Conservation (phyloP, 35 echinoderm and acorn worm species). For the Ophiothrix spiculata region DNA sequence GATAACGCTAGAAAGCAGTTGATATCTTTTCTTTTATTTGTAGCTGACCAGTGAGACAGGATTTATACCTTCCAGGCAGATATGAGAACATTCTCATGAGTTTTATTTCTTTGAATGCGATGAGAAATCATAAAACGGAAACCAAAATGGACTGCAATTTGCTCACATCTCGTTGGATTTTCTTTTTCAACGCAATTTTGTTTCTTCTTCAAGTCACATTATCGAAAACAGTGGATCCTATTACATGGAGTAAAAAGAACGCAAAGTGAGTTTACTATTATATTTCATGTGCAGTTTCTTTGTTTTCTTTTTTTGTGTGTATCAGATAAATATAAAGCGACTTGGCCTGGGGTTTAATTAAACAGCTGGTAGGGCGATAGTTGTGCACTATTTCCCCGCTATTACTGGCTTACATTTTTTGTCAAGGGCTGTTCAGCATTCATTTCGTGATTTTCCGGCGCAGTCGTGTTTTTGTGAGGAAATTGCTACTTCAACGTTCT, state of each 20-base stretch:
- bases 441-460: neutral
- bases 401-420: neutral
- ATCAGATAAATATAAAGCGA: too few relatives aligned
- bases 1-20: too few relatives aligned
- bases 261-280: neutral
- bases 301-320: neutral
- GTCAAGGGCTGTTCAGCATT: neutral
- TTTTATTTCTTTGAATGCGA: too few relatives aligned
- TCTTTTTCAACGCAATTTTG: neutral
- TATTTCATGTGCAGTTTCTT: neutral
- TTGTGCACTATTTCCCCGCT: neutral
- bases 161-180: neutral
- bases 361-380: neutral
- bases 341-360: too few relatives aligned
- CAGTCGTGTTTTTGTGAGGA: neutral
- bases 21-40: too few relatives aligned
- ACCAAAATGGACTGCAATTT: neutral
- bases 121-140: neutral
- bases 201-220: neutral
- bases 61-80: too few relatives aligned
- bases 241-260: neutral
- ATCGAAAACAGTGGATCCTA: neutral
- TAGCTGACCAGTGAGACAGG: too few relatives aligned
- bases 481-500: neutral
- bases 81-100: too few relatives aligned